phyloP scores from a whole-genome alignment of 2,113 vertebrate genomes.

The Jaculus jaculus region DNA sequence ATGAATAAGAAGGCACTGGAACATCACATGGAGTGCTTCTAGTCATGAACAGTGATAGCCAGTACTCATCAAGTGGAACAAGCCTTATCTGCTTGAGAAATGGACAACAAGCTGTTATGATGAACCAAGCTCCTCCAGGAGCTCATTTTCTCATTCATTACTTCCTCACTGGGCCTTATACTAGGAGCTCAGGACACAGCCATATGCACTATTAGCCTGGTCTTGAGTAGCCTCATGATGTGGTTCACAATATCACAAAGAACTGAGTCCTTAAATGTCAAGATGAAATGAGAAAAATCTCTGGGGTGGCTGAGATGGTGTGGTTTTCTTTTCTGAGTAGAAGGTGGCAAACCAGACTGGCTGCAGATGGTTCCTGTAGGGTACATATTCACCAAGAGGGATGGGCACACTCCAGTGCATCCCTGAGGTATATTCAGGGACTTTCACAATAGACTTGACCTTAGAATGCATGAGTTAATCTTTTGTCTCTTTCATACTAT shows the following conservation, averaged over 20 bases:
- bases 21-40: background rate
- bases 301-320: background rate
- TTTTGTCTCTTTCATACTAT: background rate
- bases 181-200: background rate
- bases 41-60: background rate
- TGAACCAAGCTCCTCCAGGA: too few species aligned
- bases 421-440: background rate
- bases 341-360: too few species aligned
- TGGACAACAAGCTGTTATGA: accelerated
- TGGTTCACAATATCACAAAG: background rate
- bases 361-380: background rate
- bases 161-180: background rate
- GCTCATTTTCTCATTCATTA: background rate
- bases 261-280: background rate
- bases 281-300: background rate
- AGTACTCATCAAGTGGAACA: background rate
- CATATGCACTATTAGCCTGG: accelerated
- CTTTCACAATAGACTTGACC: too few species aligned
- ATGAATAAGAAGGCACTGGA: background rate
- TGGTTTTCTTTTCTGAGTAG: background rate
- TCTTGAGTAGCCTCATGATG: accelerated
- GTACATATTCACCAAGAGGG: background rate
- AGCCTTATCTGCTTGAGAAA: background rate
- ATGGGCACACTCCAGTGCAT: background rate
- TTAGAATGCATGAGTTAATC: accelerated